Evolutionary conservation across 2,113 vertebrate species (phyloP).

Genomic region (Hippocampus abdominalis): DNA sequence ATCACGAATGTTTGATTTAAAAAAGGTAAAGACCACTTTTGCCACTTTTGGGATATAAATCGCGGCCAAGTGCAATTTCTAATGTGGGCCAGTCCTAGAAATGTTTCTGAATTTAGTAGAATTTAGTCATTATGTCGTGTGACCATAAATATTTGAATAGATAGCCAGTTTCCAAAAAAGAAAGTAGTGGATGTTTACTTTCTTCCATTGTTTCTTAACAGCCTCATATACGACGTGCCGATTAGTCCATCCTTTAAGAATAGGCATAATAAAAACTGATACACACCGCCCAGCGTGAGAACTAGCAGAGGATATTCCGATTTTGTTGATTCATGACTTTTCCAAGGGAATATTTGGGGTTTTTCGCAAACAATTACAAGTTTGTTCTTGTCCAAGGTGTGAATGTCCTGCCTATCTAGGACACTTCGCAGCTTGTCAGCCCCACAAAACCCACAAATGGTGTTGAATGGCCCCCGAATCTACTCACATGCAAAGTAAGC

Average conservation of each 20-base stretch:
- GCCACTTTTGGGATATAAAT: too few relatives aligned
- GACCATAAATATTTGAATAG: too few relatives aligned
- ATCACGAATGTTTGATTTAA: too few relatives aligned
- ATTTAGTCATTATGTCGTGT: too few relatives aligned
- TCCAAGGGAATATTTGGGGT: conserved; percentile 7
- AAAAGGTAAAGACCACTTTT: too few relatives aligned
- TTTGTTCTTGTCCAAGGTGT: conserved; percentile 51
- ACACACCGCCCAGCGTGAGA: background rate
- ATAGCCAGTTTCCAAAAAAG: too few relatives aligned
- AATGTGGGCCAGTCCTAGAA: too few relatives aligned
- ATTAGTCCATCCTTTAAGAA: background rate
- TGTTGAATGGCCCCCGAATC: conserved; percentile 50
- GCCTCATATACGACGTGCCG: too few relatives aligned
- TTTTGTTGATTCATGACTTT: conserved; percentile 27
- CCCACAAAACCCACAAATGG: conserved; percentile 40
- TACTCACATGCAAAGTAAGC: conserved; percentile 60
- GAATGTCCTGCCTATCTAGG: conserved; percentile 33
- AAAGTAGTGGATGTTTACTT: background rate
- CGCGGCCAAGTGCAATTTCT: too few relatives aligned
- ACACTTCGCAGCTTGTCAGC: conserved; percentile 58
- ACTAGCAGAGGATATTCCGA: background rate
- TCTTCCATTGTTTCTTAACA: background rate
- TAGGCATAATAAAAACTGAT: background rate
- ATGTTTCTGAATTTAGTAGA: too few relatives aligned
- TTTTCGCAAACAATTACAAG: conserved; percentile 14